These are phyloP conservation scores for Pachyuromys duprasi DNA, from an alignment of 2,797 vertebrate species.

Conservation along the genomic window DNA sequence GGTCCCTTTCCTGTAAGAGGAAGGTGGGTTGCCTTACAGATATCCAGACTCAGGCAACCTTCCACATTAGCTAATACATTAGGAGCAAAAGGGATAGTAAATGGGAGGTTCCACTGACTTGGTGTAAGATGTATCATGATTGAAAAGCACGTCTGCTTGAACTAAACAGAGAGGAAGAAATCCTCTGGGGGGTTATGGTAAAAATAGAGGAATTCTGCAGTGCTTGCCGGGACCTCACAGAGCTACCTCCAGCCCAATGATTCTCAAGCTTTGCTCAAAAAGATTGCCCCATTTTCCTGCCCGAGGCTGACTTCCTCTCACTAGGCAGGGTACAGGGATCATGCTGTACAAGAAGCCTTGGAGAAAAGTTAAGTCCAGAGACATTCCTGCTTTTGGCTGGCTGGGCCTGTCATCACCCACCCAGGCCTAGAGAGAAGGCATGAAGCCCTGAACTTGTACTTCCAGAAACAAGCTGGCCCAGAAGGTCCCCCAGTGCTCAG, in stretches of 20 bases:
- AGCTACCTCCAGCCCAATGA: background rate
- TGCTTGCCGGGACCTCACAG: background rate
- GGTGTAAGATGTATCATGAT: background rate
- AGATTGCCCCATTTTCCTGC: background rate
- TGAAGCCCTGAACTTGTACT: background rate
- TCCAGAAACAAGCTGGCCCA: background rate
- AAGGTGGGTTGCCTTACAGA: background rate
- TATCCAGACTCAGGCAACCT: background rate
- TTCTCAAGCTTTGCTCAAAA: too few species aligned
- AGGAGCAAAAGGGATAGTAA: background rate
- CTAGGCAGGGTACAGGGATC: background rate
- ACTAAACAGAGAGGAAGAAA: conserved; percentile 7
- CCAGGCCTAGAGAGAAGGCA: background rate
- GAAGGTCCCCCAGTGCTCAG: background rate
- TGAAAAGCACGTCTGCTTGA: background rate
- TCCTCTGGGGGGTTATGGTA: background rate
- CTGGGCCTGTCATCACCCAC: background rate
- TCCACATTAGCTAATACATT: background rate
- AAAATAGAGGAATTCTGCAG: background rate
- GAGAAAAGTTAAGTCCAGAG: background rate
- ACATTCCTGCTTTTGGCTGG: background rate
- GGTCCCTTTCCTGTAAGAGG: background rate
- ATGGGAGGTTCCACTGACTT: background rate
- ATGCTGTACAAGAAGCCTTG: background rate
- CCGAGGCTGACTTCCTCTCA: background rate